phyloP scores from a whole-genome alignment of 2,888 invertebrate species.

The Ecdyonurus torrentis region DNA sequence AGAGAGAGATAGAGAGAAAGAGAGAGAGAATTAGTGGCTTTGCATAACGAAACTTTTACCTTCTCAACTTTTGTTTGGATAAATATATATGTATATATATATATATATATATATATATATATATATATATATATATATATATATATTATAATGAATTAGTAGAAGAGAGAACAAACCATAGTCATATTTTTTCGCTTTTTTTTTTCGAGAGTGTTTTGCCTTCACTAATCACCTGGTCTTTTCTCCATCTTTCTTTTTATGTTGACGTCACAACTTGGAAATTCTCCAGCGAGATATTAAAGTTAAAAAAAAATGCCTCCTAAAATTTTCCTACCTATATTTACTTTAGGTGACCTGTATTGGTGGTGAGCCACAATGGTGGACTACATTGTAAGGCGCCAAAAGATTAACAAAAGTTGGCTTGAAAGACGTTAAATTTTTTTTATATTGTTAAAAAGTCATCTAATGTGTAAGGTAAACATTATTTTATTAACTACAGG shows the following conservation, averaged over 20 bases:
- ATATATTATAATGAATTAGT: not conserved
- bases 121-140: not conserved
- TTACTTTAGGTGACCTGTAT: too few relatives aligned
- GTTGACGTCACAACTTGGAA: not conserved
- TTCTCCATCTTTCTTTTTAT: not conserved
- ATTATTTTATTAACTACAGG: too few relatives aligned
- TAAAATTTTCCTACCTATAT: too few relatives aligned
- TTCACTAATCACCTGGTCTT: not conserved
- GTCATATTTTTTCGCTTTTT: not conserved
- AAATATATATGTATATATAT: not conserved
- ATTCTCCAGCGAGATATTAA: not conserved
- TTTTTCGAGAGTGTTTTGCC: not conserved
- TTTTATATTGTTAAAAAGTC: too few relatives aligned
- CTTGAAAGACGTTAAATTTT: too few relatives aligned
- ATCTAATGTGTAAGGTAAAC: too few relatives aligned
- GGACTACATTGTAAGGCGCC: too few relatives aligned
- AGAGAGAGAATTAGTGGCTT: not conserved
- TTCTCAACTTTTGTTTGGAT: not conserved
- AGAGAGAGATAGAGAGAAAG: too few relatives aligned
- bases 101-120: not conserved
- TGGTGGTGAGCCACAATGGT: too few relatives aligned
- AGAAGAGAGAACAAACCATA: not conserved
- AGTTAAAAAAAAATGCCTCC: too few relatives aligned
- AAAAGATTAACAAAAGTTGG: too few relatives aligned
- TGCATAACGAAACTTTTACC: not conserved